Conservation (phyloP, 2,113 vertebrate species). For the Colistium nudipinnis region DNA sequence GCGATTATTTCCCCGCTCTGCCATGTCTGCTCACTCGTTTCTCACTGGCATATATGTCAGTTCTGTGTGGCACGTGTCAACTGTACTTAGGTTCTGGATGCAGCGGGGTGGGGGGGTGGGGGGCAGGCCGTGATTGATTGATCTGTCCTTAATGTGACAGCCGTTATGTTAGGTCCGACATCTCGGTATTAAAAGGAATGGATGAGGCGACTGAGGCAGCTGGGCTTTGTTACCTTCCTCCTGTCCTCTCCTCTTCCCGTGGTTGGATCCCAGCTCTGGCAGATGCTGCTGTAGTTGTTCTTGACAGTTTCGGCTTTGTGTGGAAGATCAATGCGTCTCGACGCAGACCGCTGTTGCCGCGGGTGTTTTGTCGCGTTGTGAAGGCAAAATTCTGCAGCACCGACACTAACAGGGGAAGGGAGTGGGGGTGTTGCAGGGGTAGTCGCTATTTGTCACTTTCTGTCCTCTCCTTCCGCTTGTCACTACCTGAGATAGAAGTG, state of each 20-base stretch:
- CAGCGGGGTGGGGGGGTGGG: constrained; percentile 13
- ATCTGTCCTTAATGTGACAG: constrained; percentile 55
- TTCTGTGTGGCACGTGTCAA: constrained; percentile 38
- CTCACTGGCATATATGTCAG: constrained; percentile 38
- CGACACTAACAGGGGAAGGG: neutral
- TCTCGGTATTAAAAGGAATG: constrained; percentile 38
- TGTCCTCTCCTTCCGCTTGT: constrained; percentile 1
- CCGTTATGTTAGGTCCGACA: constrained; percentile 52
- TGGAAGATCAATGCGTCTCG: neutral
- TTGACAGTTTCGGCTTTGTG: neutral
- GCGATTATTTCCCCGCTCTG: neutral
- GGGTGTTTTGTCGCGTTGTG: constrained; percentile 6
- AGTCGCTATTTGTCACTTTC: neutral
- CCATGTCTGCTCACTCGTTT: constrained; percentile 38
- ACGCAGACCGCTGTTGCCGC: neutral
- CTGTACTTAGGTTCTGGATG: constrained; percentile 29
- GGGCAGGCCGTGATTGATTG: constrained; percentile 51
- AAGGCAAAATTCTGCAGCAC: neutral
- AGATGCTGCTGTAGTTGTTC: constrained; percentile 14
- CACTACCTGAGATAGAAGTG: constrained; percentile 6
- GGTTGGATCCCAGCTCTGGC: neutral
- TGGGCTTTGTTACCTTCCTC: neutral
- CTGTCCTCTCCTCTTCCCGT: neutral
- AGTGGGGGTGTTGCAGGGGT: constrained; percentile 6
- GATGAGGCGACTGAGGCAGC: constrained; percentile 3